Base-by-base conservation (phyloP, 2,797 vertebrate species). In the Acrossocheilus wenchowensis region DNA sequence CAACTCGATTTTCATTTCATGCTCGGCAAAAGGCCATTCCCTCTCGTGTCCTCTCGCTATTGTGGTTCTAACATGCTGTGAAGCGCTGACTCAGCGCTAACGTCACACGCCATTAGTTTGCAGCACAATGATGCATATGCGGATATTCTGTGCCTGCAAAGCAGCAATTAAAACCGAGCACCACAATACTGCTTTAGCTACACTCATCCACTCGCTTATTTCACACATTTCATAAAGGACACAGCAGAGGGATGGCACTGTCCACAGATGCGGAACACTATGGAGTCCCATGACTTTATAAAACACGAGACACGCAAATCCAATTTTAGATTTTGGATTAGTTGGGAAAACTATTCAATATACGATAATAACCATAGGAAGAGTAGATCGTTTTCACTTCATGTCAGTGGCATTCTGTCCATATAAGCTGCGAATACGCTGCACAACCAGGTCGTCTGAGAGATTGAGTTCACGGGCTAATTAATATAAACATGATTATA, bases 41-140 rank as follows among this genome's bases (percentile, higher is more conserved):
- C 81, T 83, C 39, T 79, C 57, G 50, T 34, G 75, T 68, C 80
- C 87, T 62, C 34, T 41, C 60, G 5, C 50, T 81, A 81, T 83
- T 86, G 23, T 60, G 26, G 77, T 82, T 52, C 50, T 52, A 78
- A 91, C 87, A 83, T 62, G 64, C 83, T 54, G 45, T 30, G 80
- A 88, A 88, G 80, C 77, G 89, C 91, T 90, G 89, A 92, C 82
- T 92, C 30, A 69, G 86, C 79, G 80, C 57, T 86, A 69, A 87
- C 2, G 79, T 88, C 89, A 90, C 86, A 81, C 83, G 83, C 84
- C 87, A 91, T 89, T 92, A 87, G 89, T 45, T 82, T 50, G 90
- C 54, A 88, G 88, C 82, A 86, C 87, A 89, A 86, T 86, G 64
- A 85, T 72, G 84, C 86, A 81, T 78, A 83, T 82, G 73, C 75